A percentile compares a stretch with the other conserved stretches of the same genome.
Evolutionary conservation across 2,888 invertebrate species (phyloP).

Genomic region (Aleiodes leptofemur): DNA sequence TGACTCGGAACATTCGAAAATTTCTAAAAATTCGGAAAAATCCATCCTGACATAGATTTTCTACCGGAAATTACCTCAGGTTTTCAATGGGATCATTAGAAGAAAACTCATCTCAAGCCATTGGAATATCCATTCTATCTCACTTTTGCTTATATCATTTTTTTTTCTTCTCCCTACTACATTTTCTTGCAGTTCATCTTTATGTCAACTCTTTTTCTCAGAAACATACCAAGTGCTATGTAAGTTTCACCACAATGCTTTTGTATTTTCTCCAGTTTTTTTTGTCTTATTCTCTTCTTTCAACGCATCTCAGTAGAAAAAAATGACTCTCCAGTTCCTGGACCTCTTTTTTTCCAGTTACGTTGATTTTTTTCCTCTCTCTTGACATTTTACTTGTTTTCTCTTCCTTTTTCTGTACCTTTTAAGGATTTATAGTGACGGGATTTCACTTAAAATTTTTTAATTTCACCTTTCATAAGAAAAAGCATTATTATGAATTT

Average conservation of each 20-base stretch:
- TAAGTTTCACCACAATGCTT: neutral
- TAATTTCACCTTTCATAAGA: no score
- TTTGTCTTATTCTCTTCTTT: neutral
- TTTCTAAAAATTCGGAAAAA: no score
- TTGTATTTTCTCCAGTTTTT: neutral
- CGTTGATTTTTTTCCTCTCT: neutral
- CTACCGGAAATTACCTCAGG: no score
- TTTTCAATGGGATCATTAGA: no score
- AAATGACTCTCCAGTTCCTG: slow-evolving; percentile 5
- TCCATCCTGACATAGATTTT: no score
- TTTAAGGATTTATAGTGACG: slow-evolving; percentile 4
- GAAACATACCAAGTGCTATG: neutral
- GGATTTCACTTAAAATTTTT: neutral
- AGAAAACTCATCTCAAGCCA: no score
- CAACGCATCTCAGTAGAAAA: neutral
- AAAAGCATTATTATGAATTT: no score
- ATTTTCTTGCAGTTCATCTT: slow-evolving; percentile 7
- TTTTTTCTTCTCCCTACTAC: neutral
- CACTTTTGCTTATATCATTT: slow-evolving; percentile 27
- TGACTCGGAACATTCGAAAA: no score
- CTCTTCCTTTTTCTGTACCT: neutral
- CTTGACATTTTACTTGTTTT: neutral
- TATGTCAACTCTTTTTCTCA: neutral
- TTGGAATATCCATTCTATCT: neutral
- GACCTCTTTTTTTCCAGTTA: no score